A percentile compares a stretch with the other conserved stretches of the same genome.
Conservation (phyloP, 1,140 invertebrate genomes). For the Streblospio benedicti region DNA sequence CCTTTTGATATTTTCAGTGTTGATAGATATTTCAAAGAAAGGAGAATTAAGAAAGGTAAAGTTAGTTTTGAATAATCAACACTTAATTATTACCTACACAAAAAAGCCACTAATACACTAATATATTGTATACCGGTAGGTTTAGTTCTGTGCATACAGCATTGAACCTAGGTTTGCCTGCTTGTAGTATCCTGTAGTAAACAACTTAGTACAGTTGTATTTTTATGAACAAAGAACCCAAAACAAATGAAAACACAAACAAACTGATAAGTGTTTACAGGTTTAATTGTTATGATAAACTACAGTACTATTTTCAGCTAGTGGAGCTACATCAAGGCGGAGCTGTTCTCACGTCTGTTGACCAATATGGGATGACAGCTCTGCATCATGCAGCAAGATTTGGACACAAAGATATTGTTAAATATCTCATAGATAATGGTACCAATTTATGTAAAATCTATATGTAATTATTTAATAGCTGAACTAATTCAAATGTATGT, state of each 20-base stretch:
- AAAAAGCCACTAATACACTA: too few species aligned
- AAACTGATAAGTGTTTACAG: constrained; percentile 4
- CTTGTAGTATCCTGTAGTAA: too few species aligned
- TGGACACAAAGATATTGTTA: constrained; percentile 80
- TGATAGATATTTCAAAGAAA: constrained; percentile 70
- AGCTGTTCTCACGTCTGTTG: constrained; percentile 74
- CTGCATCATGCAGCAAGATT: constrained; percentile 76
- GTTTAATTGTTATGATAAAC: too few species aligned
- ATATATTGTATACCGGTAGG: too few species aligned
- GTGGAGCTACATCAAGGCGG: constrained; percentile 73
- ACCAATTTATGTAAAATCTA: too few species aligned
- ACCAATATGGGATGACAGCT: constrained; percentile 76
- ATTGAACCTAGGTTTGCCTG: too few species aligned
- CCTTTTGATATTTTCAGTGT: constrained; percentile 34
- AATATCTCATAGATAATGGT: constrained; percentile 72
- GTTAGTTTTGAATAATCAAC: not conserved
- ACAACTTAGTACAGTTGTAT: too few species aligned
- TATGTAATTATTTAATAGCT: not conserved
- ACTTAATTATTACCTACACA: constrained; percentile 1
- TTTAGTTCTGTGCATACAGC: too few species aligned
- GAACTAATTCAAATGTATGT: too few species aligned
- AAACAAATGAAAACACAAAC: not conserved
- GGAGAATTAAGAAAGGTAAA: constrained; percentile 63
- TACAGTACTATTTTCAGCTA: too few species aligned
- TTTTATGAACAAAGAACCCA: too few species aligned